Evolutionary conservation across 2,888 invertebrate genomes (phyloP).

Genomic region (Drosophila niveifrons): DNA sequence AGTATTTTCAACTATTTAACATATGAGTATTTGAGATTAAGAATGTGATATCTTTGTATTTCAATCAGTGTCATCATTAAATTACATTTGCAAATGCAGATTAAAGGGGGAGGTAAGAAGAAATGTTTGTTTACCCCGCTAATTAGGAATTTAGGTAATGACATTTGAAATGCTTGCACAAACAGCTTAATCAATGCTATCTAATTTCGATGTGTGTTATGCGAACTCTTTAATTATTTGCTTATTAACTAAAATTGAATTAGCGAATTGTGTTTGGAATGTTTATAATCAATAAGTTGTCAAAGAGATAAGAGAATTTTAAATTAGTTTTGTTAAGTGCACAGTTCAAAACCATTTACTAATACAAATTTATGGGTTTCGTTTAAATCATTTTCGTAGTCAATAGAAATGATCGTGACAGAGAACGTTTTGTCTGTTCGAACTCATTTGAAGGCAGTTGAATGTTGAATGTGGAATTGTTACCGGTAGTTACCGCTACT

Average conservation of each 20-base stretch:
- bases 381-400: not conserved
- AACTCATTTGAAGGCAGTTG: constrained; percentile 6
- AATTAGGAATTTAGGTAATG: not conserved
- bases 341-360: not conserved
- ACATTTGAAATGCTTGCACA: not conserved
- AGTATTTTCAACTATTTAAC: no score
- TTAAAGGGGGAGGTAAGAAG: not conserved
- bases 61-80: no score
- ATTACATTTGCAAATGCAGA: no score
- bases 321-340: not conserved
- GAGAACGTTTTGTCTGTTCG: not conserved
- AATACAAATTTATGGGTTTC: not conserved
- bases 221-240: not conserved
- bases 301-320: not conserved
- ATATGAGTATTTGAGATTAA: no score
- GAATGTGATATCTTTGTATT: no score
- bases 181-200: not conserved
- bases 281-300: no score
- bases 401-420: not conserved
- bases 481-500: constrained; percentile 44
- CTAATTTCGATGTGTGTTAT: not conserved
- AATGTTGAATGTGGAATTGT: constrained; percentile 21
- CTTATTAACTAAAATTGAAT: not conserved
- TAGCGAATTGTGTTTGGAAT: not conserved
- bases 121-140: not conserved